Conservation (phyloP, 2,888 invertebrate species). For the Eupithecia dodoneata region DNA sequence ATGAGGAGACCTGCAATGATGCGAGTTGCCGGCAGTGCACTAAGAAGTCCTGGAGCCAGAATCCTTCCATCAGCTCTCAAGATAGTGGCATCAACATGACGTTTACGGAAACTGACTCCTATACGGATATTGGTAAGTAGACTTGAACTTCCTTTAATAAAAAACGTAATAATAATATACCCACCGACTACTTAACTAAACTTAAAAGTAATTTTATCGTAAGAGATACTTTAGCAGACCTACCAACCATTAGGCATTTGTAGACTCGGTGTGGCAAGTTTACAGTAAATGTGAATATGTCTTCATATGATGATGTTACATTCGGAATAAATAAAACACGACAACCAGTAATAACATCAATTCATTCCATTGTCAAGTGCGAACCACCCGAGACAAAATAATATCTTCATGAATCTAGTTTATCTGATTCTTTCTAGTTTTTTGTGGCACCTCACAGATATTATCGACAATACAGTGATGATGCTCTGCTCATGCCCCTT, state of each 20-base stretch:
- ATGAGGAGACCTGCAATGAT: constrained; percentile 83
- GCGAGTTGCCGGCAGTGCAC: constrained; percentile 76
- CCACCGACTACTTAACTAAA: no score
- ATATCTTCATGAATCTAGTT: constrained; percentile 37
- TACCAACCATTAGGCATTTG: no score
- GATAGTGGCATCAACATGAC: constrained; percentile 91
- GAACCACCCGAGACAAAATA: neutral
- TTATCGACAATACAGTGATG: constrained; percentile 8
- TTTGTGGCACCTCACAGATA: constrained; percentile 23
- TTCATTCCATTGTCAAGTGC: neutral
- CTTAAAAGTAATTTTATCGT: no score
- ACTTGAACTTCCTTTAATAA: neutral
- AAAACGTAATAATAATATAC: no score
- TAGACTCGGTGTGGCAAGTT: no score
- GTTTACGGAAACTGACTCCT: constrained; percentile 88
- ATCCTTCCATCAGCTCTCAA: constrained; percentile 89
- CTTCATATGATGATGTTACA: neutral
- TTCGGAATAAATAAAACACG: neutral
- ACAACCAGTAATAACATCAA: neutral
- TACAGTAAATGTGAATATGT: no score
- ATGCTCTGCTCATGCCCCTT: neutral
- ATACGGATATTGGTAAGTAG: constrained; percentile 74
- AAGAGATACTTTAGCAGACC: no score
- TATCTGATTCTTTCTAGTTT: constrained; percentile 32
- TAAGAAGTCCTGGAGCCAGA: constrained; percentile 86